Evolutionary conservation across 2,797 vertebrate genomes (phyloP).

Genomic region (Chelonia mydas): DNA sequence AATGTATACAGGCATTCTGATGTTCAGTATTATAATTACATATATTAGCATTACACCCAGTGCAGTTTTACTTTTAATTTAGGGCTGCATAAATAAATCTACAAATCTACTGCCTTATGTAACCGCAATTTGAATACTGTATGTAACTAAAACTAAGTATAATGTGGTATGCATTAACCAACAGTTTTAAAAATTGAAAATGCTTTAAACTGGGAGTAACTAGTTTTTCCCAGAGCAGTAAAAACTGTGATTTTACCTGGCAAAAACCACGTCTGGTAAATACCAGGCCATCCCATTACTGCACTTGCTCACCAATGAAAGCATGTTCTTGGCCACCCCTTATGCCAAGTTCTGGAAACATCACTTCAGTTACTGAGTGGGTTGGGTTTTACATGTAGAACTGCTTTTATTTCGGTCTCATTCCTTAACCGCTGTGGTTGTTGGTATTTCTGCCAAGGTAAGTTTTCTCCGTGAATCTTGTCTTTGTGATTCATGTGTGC

Average conservation of each 20-base stretch:
- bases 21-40: too few species aligned
- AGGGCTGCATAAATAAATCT: too few species aligned
- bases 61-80: not conserved
- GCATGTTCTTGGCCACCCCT: conserved; percentile 30
- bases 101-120: not conserved
- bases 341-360: not conserved
- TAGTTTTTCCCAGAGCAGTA: not conserved
- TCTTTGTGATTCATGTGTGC: fast-evolving
- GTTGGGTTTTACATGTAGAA: not conserved
- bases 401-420: not conserved
- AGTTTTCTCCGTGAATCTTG: not conserved
- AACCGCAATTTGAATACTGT: not conserved
- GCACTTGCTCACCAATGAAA: not conserved
- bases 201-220: not conserved
- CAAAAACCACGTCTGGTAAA: not conserved
- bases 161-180: not conserved
- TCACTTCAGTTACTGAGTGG: not conserved
- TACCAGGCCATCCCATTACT: not conserved
- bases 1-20: not conserved
- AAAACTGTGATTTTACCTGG: not conserved
- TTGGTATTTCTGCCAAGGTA: not conserved
- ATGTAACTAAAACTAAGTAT: not conserved
- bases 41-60: not conserved
- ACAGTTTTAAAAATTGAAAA: not conserved
- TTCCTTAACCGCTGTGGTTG: not conserved